phyloP scores from a whole-genome alignment of 2,113 vertebrate genomes.

The Ancistrus triradiatus region DNA sequence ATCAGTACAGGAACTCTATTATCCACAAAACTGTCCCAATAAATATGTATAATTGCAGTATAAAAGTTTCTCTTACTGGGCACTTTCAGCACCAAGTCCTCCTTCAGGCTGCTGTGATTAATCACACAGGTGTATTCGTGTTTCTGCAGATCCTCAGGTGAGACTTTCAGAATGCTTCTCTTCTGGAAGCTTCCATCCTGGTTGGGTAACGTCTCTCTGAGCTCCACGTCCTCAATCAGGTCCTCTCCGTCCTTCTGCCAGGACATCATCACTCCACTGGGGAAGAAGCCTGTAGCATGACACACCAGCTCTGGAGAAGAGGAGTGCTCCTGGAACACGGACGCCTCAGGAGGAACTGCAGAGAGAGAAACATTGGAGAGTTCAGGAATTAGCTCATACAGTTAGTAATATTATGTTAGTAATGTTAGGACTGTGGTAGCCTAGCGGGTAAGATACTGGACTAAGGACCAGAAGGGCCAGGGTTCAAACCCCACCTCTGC shows the following conservation, averaged over 20 bases:
- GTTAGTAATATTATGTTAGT: not conserved
- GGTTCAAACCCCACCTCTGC: too few relatives aligned
- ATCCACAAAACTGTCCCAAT: not conserved
- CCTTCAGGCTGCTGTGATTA: conserved; percentile 18
- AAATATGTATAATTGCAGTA: not conserved
- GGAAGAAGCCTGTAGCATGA: conserved; percentile 57
- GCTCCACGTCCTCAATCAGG: conserved; percentile 40
- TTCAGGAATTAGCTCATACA: not conserved
- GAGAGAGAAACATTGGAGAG: not conserved
- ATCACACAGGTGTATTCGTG: conserved; percentile 26
- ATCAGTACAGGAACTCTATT: not conserved
- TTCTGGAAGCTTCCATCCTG: conserved; percentile 54
- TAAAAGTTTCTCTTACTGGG: not conserved
- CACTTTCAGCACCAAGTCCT: not conserved
- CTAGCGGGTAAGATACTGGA: too few relatives aligned
- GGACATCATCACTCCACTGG: conserved; percentile 31
- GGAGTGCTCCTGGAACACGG: not conserved
- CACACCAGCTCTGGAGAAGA: conserved; percentile 44
- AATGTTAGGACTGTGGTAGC: too few relatives aligned
- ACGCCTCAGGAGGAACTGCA: not conserved
- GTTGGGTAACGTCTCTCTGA: conserved; percentile 48
- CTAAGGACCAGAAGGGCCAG: too few relatives aligned
- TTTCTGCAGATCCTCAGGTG: conserved; percentile 13
- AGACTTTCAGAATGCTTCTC: conserved; percentile 18
- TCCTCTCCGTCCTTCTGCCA: conserved; percentile 42